Evolutionary conservation across 30 jellyfish, hydroid and myxozoan genomes (phyloP).

Genomic region (Cassiopea andromeda): DNA sequence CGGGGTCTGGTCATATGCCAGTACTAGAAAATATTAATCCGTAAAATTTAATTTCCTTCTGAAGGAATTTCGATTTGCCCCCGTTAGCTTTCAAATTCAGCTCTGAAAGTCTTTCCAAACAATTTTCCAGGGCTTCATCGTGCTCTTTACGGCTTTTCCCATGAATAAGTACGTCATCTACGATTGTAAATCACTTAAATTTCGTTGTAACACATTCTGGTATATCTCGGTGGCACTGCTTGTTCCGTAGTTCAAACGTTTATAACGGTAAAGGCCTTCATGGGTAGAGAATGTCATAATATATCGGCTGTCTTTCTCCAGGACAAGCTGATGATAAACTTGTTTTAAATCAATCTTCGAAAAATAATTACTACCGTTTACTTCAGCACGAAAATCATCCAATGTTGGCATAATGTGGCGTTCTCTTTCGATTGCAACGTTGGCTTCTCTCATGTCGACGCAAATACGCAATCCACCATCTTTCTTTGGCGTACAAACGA

Average conservation of each 20-base stretch:
- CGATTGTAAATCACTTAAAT: constrained; percentile 16
- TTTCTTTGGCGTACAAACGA: constrained; percentile 48
- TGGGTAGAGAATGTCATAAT: constrained; percentile 38
- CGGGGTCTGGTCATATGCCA: constrained; percentile 47
- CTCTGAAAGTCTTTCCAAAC: background rate
- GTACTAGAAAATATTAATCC: constrained; percentile 4
- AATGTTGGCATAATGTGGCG: constrained; percentile 57
- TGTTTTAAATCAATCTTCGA: constrained; percentile 19
- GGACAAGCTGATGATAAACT: constrained; percentile 44
- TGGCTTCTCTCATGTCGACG: constrained; percentile 52
- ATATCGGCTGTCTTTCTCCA: constrained; percentile 26
- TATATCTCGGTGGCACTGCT: constrained; percentile 34
- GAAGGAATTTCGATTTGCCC: background rate
- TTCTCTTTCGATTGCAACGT: constrained; percentile 32
- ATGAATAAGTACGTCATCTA: constrained; percentile 44
- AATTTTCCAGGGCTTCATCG: constrained; percentile 3
- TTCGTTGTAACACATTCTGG: constrained; percentile 32
- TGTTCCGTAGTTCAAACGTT: constrained; percentile 33
- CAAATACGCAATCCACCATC: constrained; percentile 43
- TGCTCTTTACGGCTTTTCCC: constrained; percentile 49
- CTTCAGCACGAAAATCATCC: constrained; percentile 19
- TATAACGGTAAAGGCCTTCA: constrained; percentile 29
- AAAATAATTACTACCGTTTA: constrained; percentile 35
- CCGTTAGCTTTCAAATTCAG: background rate
- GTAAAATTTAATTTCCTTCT: background rate